Conservation (phyloP, 1,140 invertebrate species). For the Camponotus pennsylvanicus region DNA sequence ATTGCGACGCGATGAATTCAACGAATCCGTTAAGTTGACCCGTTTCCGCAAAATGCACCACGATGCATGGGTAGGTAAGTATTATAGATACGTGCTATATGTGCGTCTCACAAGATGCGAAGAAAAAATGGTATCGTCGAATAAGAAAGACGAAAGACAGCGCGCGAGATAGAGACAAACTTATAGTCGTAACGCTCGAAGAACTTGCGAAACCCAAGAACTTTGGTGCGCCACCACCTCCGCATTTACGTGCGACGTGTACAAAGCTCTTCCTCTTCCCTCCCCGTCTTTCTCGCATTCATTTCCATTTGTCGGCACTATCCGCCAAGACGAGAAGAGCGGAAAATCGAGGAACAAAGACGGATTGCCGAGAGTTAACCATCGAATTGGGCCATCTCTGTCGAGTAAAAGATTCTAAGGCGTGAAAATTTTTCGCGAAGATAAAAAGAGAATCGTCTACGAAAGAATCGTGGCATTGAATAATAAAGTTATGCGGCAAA, state of each 20-base stretch:
- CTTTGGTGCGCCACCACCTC: not conserved
- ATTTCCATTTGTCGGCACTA: slow-evolving; percentile 42
- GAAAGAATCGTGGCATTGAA: slow-evolving; percentile 16
- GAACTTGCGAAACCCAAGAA: slow-evolving; percentile 23
- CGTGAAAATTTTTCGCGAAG: slow-evolving; percentile 7
- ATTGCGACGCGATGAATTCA: slow-evolving; percentile 21
- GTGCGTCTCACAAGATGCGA: not conserved
- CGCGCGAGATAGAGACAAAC: slow-evolving; percentile 12
- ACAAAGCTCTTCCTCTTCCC: slow-evolving; percentile 1
- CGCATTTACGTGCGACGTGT: slow-evolving; percentile 19
- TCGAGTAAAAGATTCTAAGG: not conserved
- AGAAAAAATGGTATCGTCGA: slow-evolving; percentile 45
- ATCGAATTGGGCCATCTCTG: slow-evolving; percentile 48
- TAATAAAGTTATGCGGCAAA: not conserved
- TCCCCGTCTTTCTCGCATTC: slow-evolving; percentile 3
- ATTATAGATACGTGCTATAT: slow-evolving; percentile 14
- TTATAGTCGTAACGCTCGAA: slow-evolving; percentile 16
- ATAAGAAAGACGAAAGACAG: slow-evolving; percentile 24
- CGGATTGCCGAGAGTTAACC: slow-evolving; percentile 17
- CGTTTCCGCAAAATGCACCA: slow-evolving; percentile 16
- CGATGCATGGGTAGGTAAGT: not conserved
- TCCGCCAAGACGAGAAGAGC: not conserved
- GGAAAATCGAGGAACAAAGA: slow-evolving; percentile 39
- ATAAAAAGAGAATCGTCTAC: slow-evolving; percentile 6
- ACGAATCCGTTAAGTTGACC: slow-evolving; percentile 49